Evolutionary conservation across 2,113 vertebrate genomes (phyloP).

Genomic region (Mus pahari): DNA sequence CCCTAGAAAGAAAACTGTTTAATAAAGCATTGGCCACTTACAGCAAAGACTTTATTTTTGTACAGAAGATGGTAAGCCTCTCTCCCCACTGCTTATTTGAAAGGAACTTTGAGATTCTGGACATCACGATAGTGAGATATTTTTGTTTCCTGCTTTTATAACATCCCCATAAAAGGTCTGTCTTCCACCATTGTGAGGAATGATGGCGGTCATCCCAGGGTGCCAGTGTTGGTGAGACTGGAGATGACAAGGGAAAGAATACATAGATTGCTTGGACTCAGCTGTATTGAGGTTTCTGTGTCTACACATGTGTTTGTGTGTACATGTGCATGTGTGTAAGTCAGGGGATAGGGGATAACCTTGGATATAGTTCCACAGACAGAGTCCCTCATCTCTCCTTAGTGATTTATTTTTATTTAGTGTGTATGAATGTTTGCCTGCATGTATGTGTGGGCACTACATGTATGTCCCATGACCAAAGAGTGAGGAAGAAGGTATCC

Average conservation of each 20-base stretch:
- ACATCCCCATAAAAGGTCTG: not conserved
- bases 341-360: not conserved
- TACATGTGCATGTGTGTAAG: not conserved
- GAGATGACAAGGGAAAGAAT: not conserved
- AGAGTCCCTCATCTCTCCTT: not conserved
- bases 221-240: not conserved
- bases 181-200: not conserved
- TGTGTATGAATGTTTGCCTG: not conserved
- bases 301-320: not conserved
- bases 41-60: conserved; percentile 93
- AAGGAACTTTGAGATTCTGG: conserved; percentile 15
- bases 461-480: not conserved
- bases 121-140: not conserved
- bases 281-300: not conserved
- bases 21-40: conserved; percentile 91
- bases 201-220: not conserved
- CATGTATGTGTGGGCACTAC: not conserved
- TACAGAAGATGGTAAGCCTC: conserved; percentile 91
- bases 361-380: not conserved
- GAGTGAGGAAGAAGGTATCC: not conserved
- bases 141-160: not conserved
- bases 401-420: not conserved
- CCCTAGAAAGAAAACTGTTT: conserved; percentile 90
- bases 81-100: conserved; percentile 23
- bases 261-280: not conserved